A percentile compares a stretch with the other conserved stretches of the same genome.
Evolutionary conservation across 2,113 vertebrate species (phyloP).

Genomic region (Hippocampus abdominalis): DNA sequence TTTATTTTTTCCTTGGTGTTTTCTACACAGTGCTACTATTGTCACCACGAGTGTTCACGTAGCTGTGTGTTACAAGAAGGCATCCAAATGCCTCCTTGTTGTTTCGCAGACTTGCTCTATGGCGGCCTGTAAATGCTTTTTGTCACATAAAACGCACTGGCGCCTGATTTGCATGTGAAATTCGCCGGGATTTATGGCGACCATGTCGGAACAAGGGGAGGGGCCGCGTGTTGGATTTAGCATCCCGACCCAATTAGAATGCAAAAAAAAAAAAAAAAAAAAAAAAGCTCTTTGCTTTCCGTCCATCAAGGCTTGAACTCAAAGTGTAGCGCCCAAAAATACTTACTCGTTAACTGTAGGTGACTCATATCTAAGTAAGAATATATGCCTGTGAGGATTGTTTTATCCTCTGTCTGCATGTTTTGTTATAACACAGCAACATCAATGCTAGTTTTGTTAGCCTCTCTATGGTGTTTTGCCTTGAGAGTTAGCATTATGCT

Average conservation of each 20-base stretch:
- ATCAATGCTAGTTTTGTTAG: too few relatives aligned
- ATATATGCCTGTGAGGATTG: too few relatives aligned
- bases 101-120: not conserved
- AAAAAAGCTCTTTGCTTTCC: not conserved
- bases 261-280: constrained; percentile 1
- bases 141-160: constrained; percentile 1
- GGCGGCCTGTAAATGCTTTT: constrained; percentile 1
- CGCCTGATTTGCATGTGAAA: constrained; percentile 11
- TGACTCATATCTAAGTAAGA: not conserved
- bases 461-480: too few relatives aligned
- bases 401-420: too few relatives aligned
- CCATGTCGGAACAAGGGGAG: constrained; percentile 2
- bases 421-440: too few relatives aligned
- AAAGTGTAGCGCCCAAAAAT: not conserved
- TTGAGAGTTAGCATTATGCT: too few relatives aligned
- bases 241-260: not conserved
- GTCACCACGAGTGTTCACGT: not conserved
- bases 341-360: not conserved
- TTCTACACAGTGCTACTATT: not conserved
- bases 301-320: not conserved
- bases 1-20: not conserved
- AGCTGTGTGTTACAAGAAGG: not conserved
- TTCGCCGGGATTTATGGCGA: not conserved
- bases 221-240: not conserved
- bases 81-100: not conserved